A percentile compares a stretch with the other conserved stretches of the same genome.
Conservation (phyloP, 2,797 vertebrate species). For the Sphaeramia orbicularis region DNA sequence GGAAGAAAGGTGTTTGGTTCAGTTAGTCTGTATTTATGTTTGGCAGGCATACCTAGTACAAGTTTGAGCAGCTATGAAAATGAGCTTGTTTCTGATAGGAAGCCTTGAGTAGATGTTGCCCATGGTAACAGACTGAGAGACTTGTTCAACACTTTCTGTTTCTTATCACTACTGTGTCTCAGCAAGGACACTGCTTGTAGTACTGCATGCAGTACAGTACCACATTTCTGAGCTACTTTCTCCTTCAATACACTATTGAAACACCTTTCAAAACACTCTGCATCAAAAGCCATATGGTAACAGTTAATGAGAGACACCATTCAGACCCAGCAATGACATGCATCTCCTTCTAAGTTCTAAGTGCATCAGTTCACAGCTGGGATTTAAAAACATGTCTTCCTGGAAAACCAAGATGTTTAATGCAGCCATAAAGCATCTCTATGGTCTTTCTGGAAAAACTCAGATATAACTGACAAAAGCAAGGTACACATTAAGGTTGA, state of each 20-base stretch:
- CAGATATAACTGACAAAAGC: no score
- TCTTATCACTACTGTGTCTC: constrained; percentile 53
- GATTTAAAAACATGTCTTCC: no score
- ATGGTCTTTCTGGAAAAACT: no score
- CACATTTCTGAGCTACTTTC: neutral
- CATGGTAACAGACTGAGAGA: constrained; percentile 67
- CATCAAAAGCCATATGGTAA: neutral
- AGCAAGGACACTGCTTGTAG: constrained; percentile 38
- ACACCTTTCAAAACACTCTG: constrained; percentile 6
- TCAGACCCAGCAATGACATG: no score
- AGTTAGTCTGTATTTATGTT: constrained; percentile 49
- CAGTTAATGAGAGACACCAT: no score
- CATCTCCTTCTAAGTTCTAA: no score
- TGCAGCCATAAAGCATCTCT: no score
- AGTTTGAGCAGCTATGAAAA: constrained; percentile 63
- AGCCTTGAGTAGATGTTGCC: constrained; percentile 70
- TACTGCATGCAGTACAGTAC: constrained; percentile 16
- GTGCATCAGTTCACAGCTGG: no score
- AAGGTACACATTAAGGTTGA: no score
- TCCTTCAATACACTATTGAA: neutral
- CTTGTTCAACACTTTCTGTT: constrained; percentile 43
- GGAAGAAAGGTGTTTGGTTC: constrained; percentile 46
- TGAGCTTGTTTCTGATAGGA: constrained; percentile 62
- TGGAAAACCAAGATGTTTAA: no score
- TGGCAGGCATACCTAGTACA: constrained; percentile 41